Conservation (phyloP, 2,797 vertebrate species). For the Pseudocheirus occidentalis region DNA sequence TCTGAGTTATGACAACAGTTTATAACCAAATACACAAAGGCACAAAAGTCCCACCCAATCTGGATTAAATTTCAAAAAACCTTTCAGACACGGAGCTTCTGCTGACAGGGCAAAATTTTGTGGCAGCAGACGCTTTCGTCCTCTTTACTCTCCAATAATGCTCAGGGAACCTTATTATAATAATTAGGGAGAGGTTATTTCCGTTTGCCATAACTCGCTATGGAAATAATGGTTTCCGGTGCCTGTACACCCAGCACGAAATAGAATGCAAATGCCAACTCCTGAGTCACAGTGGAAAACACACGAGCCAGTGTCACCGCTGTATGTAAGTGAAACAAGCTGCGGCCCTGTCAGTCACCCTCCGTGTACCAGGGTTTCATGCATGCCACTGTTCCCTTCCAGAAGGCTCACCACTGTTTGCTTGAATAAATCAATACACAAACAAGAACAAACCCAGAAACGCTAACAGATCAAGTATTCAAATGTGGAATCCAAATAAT, state of each 20-base stretch:
- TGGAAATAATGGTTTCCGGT: slow-evolving; percentile 68
- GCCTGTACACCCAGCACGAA: slow-evolving; percentile 53
- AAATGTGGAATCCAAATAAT: slow-evolving; percentile 75
- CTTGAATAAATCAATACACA: slow-evolving; percentile 77
- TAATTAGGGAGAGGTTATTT: slow-evolving; percentile 69
- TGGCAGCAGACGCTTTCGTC: slow-evolving; percentile 62
- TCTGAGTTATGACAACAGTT: slow-evolving; percentile 69
- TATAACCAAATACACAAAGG: slow-evolving; percentile 59
- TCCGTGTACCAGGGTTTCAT: slow-evolving; percentile 47
- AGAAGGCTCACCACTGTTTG: slow-evolving; percentile 71
- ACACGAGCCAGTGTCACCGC: neutral
- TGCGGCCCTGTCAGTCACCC: neutral
- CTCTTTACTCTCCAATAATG: slow-evolving; percentile 60
- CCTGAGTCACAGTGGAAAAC: slow-evolving; percentile 47
- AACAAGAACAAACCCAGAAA: slow-evolving; percentile 72
- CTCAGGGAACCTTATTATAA: slow-evolving; percentile 52
- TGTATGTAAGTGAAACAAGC: slow-evolving; percentile 43
- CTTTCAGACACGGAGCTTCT: neutral
- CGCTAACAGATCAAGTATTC: slow-evolving; percentile 74
- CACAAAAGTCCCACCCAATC: neutral
- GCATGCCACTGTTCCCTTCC: slow-evolving; percentile 9
- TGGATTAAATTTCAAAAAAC: slow-evolving; percentile 37
- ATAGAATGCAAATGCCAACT: slow-evolving; percentile 37
- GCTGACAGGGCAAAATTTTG: slow-evolving; percentile 59
- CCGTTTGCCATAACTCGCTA: slow-evolving; percentile 50